Conservation (phyloP, 2,888 invertebrate genomes). For the Eilema griseolum region DNA sequence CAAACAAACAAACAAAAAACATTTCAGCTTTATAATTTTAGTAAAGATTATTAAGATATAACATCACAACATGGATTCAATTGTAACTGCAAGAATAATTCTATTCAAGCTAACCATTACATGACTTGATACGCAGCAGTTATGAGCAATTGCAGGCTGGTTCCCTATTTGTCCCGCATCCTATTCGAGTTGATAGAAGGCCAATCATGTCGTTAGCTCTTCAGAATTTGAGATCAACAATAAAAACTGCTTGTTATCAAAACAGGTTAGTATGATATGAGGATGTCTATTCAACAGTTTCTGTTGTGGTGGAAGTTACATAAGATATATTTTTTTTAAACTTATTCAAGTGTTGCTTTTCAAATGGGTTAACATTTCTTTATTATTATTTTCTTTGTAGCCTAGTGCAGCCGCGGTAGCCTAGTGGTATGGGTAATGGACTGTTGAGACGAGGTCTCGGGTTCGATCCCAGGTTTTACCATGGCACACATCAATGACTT, state of each 20-base stretch:
- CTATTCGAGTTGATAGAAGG: conserved; percentile 45
- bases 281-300: conserved; percentile 42
- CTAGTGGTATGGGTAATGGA: too few species aligned
- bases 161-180: conserved; percentile 54
- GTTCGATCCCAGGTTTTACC: too few species aligned
- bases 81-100: neutral
- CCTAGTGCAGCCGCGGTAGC: too few species aligned
- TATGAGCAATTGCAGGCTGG: conserved; percentile 52
- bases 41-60: too few species aligned
- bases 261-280: conserved; percentile 39
- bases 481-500: too few species aligned
- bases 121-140: conserved; percentile 47
- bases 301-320: neutral
- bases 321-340: too few species aligned
- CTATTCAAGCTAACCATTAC: neutral
- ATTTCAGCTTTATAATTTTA: too few species aligned
- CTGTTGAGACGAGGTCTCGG: too few species aligned
- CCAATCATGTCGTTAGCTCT: conserved; percentile 51
- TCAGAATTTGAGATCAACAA: conserved; percentile 24
- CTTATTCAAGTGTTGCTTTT: too few species aligned
- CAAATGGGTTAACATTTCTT: too few species aligned
- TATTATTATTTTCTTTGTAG: too few species aligned
- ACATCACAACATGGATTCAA: neutral
- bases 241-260: conserved; percentile 37
- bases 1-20: too few species aligned